Conservation (phyloP, 2,888 invertebrate genomes). For the Drosophila nr. fundita region DNA sequence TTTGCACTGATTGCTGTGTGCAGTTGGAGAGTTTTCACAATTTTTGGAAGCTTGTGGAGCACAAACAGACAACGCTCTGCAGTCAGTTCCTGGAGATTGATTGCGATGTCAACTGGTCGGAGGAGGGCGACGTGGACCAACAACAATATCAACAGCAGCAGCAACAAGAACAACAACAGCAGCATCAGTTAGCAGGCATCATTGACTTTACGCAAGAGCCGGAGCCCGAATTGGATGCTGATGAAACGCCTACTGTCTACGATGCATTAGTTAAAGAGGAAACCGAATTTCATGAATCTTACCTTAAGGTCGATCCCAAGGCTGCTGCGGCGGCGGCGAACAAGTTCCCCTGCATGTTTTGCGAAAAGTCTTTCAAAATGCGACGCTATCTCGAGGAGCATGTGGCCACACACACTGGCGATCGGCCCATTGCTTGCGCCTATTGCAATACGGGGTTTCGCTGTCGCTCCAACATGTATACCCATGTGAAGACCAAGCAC, state of each 20-base stretch:
- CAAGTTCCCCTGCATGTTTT: slow-evolving; percentile 74
- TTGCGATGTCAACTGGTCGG: slow-evolving; percentile 71
- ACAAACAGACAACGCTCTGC: slow-evolving; percentile 68
- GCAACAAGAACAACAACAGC: background rate
- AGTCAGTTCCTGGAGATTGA: slow-evolving; percentile 69
- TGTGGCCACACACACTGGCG: slow-evolving; percentile 71
- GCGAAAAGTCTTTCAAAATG: slow-evolving; percentile 78
- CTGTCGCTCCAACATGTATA: slow-evolving; percentile 75
- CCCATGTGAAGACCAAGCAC: slow-evolving; percentile 70
- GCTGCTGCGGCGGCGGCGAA: slow-evolving; percentile 32
- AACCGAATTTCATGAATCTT: slow-evolving; percentile 55
- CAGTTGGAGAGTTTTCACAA: slow-evolving; percentile 71
- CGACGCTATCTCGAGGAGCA: slow-evolving; percentile 73
- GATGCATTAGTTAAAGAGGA: slow-evolving; percentile 39
- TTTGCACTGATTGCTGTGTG: slow-evolving; percentile 64
- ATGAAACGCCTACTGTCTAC: slow-evolving; percentile 30
- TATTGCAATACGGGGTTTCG: slow-evolving; percentile 73
- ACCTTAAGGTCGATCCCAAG: slow-evolving; percentile 47
- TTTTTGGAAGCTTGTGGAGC: slow-evolving; percentile 70
- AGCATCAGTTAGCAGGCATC: background rate
- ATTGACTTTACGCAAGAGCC: slow-evolving; percentile 42
- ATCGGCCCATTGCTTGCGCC: slow-evolving; percentile 67
- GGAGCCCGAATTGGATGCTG: slow-evolving; percentile 45
- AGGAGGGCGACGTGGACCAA: slow-evolving; percentile 52
- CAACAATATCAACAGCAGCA: background rate